These are phyloP conservation scores for Loripinus fragilis DNA, from an alignment of 2,888 invertebrate genomes.

Conservation along the genomic window DNA sequence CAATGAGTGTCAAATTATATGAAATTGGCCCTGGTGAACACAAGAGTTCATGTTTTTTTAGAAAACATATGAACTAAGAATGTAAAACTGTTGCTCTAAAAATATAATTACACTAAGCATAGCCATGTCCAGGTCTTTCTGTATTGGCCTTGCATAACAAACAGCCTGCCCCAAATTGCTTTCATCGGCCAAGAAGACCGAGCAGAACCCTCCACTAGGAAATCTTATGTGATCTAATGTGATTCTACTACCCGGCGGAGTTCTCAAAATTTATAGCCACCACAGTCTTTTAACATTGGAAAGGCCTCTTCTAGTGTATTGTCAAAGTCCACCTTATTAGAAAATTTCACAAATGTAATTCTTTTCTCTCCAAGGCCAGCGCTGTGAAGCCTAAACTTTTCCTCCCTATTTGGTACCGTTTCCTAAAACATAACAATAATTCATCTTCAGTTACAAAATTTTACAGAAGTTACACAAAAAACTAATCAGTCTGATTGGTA, in stretches of 20 bases:
- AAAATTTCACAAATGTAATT: slow-evolving; percentile 15
- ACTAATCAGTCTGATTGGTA: too few species aligned
- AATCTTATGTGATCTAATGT: not conserved
- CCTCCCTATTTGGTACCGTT: slow-evolving; percentile 28
- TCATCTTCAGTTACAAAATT: too few species aligned
- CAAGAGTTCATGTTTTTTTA: too few species aligned
- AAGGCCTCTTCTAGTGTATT: slow-evolving; percentile 17
- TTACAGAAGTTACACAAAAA: too few species aligned
- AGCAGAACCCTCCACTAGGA: slow-evolving; percentile 7
- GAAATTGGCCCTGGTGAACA: too few species aligned
- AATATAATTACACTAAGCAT: not conserved
- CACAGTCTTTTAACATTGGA: slow-evolving; percentile 21
- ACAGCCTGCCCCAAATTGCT: slow-evolving; percentile 27
- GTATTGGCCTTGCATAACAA: slow-evolving; percentile 29
- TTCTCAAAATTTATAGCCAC: slow-evolving; percentile 22
- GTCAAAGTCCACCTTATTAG: slow-evolving; percentile 2
- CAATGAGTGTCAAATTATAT: too few species aligned
- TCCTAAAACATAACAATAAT: slow-evolving; percentile 21
- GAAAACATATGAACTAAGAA: too few species aligned
- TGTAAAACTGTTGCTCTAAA: not conserved
- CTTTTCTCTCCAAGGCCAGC: slow-evolving; percentile 32
- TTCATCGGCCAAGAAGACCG: slow-evolving; percentile 24
- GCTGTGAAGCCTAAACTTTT: slow-evolving; percentile 20
- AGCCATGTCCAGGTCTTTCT: slow-evolving; percentile 18
- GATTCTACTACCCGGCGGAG: not conserved